Base-by-base conservation (phyloP, 2,888 invertebrate species). In the Drosophila mercatorum region DNA sequence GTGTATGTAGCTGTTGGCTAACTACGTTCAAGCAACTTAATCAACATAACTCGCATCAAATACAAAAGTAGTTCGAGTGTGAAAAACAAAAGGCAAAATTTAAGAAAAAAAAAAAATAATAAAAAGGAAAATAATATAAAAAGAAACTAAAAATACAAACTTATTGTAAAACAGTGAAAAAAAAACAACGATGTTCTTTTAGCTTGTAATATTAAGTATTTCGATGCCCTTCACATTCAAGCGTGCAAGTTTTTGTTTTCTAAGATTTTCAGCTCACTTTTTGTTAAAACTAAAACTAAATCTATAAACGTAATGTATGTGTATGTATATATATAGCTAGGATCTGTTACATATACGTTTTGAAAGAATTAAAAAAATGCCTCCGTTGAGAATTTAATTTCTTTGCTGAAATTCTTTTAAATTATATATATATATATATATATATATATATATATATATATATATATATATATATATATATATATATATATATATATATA, bases 21-120 rank as follows among this genome's bases (percentile, higher is more conserved):
- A 82, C 88, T 83, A 88, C 89, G 68, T 59, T 81, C 90, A 84
- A 84, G 89, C 88, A 84, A 84, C 72, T 88, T 74, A 84, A 88
- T 63, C 73, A 57, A 44, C 43, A 44, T 3, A 44, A 44, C 43
- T 41, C 41, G 53, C 64, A 61, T 65, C 63, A 66, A 79, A 65
- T 74, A 75, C 62, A 80, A 80, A 77, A 34, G 34, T 61, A 74
- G 57, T 46, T 78, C 60, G 53, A 78, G 64, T 67, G 31, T n/a
- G 31, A 51, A 17, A 51, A 34, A 51, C 51, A 51, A 51, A 26
- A 41, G 47, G 14, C 7, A 36, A 51, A 36, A 17, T 28, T 3
- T 28, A 17, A 2, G 22, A 2, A 22, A 22, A 22, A 22, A 7
- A 40, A 22, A 47, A 46, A 38, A 38, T 22, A n/a, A 41, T 2